phyloP scores from a whole-genome alignment of 2,888 invertebrate genomes.

The Tortricodes alternella region DNA sequence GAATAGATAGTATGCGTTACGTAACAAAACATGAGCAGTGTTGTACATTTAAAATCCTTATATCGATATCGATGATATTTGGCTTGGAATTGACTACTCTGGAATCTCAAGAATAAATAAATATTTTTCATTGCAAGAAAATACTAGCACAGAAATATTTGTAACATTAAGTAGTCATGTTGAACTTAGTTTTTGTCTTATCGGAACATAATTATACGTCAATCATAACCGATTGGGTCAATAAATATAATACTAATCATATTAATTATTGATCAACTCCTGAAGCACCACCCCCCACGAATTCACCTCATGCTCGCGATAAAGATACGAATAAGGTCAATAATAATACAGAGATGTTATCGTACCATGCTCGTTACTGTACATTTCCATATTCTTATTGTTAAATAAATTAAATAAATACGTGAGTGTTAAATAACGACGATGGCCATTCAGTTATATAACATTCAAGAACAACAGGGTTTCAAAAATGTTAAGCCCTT shows the following conservation, averaged over 20 bases:
- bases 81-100: too few relatives aligned
- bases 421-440: constrained; percentile 24
- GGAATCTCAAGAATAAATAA: too few relatives aligned
- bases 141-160: too few relatives aligned
- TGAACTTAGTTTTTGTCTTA: constrained; percentile 11
- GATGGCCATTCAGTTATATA: not conserved
- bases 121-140: too few relatives aligned
- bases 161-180: too few relatives aligned
- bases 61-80: too few relatives aligned
- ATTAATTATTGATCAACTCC: constrained; percentile 30
- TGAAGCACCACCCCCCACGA: constrained; percentile 68
- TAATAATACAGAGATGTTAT: constrained; percentile 47
- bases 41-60: too few relatives aligned
- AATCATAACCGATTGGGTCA: not conserved
- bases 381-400: constrained; percentile 52
- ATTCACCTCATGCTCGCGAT: constrained; percentile 69
- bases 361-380: constrained; percentile 46
- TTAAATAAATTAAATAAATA: constrained; percentile 30
- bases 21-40: too few relatives aligned
- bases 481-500: too few relatives aligned
- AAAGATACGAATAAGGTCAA: constrained; percentile 53
- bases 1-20: too few relatives aligned
- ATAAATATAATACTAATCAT: constrained; percentile 3
- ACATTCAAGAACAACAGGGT: too few relatives aligned
- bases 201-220: constrained; percentile 19